These are phyloP conservation scores for Odontamblyopus rebecca DNA, from an alignment of 2,797 vertebrate genomes.

Conservation along the genomic window DNA sequence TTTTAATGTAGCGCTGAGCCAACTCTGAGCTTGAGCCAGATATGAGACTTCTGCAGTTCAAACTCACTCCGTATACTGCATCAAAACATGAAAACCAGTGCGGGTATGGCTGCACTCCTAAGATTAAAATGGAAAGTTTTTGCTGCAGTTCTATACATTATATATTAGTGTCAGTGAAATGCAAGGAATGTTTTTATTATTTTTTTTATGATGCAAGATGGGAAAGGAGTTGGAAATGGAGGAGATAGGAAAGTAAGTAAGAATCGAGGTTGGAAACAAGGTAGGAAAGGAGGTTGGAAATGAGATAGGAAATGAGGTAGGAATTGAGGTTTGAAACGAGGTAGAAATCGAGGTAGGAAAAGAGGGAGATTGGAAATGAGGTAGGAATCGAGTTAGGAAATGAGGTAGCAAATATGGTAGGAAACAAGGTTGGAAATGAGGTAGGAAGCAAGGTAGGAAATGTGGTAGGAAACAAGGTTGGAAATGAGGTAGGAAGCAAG, in stretches of 20 bases:
- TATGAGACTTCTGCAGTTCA: not conserved
- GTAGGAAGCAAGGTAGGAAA: not conserved
- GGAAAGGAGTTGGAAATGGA: not conserved
- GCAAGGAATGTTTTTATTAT: not conserved
- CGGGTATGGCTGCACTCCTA: not conserved
- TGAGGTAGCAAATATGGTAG: too few relatives aligned
- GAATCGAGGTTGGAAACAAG: not conserved
- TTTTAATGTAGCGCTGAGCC: slow-evolving; percentile 16
- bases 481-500: not conserved
- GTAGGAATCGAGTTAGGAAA: too few relatives aligned
- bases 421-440: not conserved
- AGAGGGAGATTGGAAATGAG: too few relatives aligned
- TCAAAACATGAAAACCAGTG: not conserved
- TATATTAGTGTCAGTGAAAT: not conserved
- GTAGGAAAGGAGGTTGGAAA: too few relatives aligned
- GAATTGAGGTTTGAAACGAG: too few relatives aligned
- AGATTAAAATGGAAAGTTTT: not conserved
- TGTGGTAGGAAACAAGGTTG: not conserved
- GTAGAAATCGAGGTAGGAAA: too few relatives aligned
- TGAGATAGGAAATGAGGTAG: not conserved
- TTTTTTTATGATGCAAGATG: not conserved
- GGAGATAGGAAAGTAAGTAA: not conserved
- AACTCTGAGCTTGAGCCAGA: not conserved
- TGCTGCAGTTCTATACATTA: not conserved
- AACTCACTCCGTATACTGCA: not conserved